phyloP scores from a whole-genome alignment of 2,888 invertebrate species.

The Eristalinus aeneus region DNA sequence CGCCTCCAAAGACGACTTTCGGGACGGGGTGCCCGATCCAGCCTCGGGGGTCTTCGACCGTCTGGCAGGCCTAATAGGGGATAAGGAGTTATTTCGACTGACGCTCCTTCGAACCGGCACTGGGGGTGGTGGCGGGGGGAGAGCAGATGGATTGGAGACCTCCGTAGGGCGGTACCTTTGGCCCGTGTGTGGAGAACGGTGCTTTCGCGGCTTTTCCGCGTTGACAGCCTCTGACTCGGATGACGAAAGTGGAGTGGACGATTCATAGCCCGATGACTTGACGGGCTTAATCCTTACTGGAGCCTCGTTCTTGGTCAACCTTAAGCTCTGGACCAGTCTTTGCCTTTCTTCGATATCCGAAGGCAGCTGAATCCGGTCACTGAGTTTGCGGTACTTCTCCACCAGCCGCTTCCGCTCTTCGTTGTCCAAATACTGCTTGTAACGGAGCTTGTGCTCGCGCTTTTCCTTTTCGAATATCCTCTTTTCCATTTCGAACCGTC shows the following conservation, averaged over 20 bases:
- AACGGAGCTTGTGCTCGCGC: constrained; percentile 81
- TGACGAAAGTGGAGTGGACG: constrained; percentile 79
- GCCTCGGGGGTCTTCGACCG: constrained; percentile 78
- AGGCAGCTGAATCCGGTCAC: constrained; percentile 76
- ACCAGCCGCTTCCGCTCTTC: constrained; percentile 78
- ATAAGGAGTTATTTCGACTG: constrained; percentile 77
- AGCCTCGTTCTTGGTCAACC: constrained; percentile 75
- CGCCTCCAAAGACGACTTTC: constrained; percentile 72
- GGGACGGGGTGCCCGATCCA: constrained; percentile 63
- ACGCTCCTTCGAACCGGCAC: constrained; percentile 72
- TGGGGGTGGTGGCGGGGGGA: constrained; percentile 35
- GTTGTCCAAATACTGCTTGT: constrained; percentile 78
- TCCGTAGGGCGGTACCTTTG: constrained; percentile 54
- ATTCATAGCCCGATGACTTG: constrained; percentile 75
- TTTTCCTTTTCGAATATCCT: constrained; percentile 81
- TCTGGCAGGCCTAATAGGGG: constrained; percentile 77
- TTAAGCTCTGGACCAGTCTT: constrained; percentile 76
- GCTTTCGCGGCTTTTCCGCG: constrained; percentile 54
- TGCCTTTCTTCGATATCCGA: constrained; percentile 77
- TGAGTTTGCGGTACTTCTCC: constrained; percentile 77
- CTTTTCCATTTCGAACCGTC: constrained; percentile 80
- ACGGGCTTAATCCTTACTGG: constrained; percentile 72
- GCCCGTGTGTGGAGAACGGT: constrained; percentile 74
- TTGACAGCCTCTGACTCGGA: constrained; percentile 77
- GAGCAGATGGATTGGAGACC: neutral